A percentile compares a stretch with the other conserved stretches of the same genome.
Conservation (phyloP, 2,888 invertebrate species). For the Calliopum simillimum region DNA sequence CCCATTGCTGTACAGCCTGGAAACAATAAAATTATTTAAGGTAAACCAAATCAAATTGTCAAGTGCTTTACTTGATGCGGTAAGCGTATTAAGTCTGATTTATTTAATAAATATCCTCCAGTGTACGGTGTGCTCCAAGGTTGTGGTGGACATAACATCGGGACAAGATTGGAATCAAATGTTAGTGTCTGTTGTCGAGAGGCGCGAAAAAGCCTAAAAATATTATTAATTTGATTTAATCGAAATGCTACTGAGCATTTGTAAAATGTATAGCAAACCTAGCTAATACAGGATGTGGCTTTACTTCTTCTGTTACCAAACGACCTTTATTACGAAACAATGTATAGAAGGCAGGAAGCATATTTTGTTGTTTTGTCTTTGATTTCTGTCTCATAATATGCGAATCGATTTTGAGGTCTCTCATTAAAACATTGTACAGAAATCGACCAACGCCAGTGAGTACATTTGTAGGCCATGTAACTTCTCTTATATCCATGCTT, state of each 20-base stretch:
- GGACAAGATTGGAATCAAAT: slow-evolving; percentile 79
- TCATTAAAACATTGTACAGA: slow-evolving; percentile 86
- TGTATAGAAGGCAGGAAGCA: slow-evolving; percentile 83
- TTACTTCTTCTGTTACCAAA: slow-evolving; percentile 77
- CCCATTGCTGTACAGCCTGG: slow-evolving; percentile 74
- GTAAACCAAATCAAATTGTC: neutral
- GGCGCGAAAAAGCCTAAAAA: slow-evolving; percentile 72
- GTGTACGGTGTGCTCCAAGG: slow-evolving; percentile 80
- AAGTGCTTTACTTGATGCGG: slow-evolving; percentile 54
- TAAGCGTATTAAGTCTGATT: slow-evolving; percentile 73
- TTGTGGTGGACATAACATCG: slow-evolving; percentile 84
- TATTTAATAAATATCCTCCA: slow-evolving; percentile 83
- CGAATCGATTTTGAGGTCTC: slow-evolving; percentile 85
- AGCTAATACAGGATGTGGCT: slow-evolving; percentile 85
- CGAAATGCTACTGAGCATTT: neutral
- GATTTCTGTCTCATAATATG: slow-evolving; percentile 73
- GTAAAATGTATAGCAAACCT: slow-evolving; percentile 56
- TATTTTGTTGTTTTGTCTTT: slow-evolving; percentile 68
- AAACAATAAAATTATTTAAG: slow-evolving; percentile 27
- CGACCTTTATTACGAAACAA: slow-evolving; percentile 78
- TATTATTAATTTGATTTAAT: neutral
- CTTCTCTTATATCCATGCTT: slow-evolving; percentile 71
- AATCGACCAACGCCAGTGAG: slow-evolving; percentile 81
- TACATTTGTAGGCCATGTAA: slow-evolving; percentile 76
- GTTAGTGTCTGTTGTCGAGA: slow-evolving; percentile 77